phyloP scores from a whole-genome alignment of 53 echinoderm and acorn worm genomes.

The Apostichopus leukothele region DNA sequence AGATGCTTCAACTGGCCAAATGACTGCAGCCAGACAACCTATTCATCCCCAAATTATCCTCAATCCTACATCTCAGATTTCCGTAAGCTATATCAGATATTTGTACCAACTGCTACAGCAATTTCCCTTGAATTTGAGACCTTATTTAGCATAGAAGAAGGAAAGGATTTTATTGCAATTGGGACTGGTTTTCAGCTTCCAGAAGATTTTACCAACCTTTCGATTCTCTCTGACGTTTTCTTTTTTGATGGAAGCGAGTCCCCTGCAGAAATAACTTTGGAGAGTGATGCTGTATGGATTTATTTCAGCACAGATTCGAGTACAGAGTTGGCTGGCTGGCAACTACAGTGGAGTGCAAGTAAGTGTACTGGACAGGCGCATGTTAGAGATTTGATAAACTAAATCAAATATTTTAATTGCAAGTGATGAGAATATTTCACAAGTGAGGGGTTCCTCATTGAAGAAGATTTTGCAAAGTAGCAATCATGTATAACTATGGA shows the following conservation, averaged over 20 bases:
- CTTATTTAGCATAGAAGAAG: slow-evolving; percentile 62
- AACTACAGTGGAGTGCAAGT: slow-evolving; percentile 77
- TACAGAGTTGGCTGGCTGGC: slow-evolving; percentile 57
- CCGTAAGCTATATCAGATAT: slow-evolving; percentile 72
- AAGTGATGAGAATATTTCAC: no score
- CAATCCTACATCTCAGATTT: slow-evolving; percentile 50
- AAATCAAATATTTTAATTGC: no score
- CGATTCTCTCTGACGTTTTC: slow-evolving; percentile 41
- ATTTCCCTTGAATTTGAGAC: slow-evolving; percentile 66
- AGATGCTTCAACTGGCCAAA: slow-evolving; percentile 85
- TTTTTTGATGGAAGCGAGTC: slow-evolving; percentile 57
- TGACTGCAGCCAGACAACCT: slow-evolving; percentile 53
- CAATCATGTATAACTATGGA: no score
- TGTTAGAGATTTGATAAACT: no score
- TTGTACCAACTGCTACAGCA: slow-evolving; percentile 69
- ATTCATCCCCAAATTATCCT: slow-evolving; percentile 81
- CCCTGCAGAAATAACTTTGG: slow-evolving; percentile 59
- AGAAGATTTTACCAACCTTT: slow-evolving; percentile 26
- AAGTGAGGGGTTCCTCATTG: no score
- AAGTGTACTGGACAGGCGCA: slow-evolving; percentile 8
- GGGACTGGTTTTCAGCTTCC: slow-evolving; percentile 71
- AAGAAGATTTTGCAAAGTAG: no score
- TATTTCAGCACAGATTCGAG: slow-evolving; percentile 68
- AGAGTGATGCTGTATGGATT: slow-evolving; percentile 79
- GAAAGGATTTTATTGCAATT: slow-evolving; percentile 68